Base-by-base conservation (phyloP, 2,797 vertebrate species). In the Scleropages formosus region DNA sequence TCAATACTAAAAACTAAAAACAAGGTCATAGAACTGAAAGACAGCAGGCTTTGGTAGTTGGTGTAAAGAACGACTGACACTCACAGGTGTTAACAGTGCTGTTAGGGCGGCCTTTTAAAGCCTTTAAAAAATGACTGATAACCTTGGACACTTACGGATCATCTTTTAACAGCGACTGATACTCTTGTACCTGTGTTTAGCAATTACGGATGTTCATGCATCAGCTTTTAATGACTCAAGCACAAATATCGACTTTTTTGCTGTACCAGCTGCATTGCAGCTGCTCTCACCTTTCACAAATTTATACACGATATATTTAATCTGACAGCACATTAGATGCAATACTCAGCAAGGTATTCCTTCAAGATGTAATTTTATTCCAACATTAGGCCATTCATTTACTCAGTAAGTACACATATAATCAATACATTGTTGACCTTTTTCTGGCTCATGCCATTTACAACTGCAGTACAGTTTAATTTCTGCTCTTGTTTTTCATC, bases 21-120 rank as follows among this genome's bases (percentile, higher is more conserved):
- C 61, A 75, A 66, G 74, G 51, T 74, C 74, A 75, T 49, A 76
- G 46, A 76, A 63, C 24, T 53, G 27, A 49, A 76, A 18, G 18
- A 31, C 53, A 51, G 31, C 63, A 66, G 47, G 44, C 9, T 61
- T 64, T 27, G 20, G 74, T 15, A 20, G 22, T 53, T 22, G 49
- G 44, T 22, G 20, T 31, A 20, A n/a, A 20, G 56, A 61, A 39
- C 6, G 31, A n/a, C n/a, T 39, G 39, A 39, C 6, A 39, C 2
- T 39, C 31, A 6, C 2, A 39, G 31, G 39, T 39, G n/a, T n/a
- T 39, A n/a, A n/a, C n/a, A 2, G 31, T 39, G 31, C 31, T 39
- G 2, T 39, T 39, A 39, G 39, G 2, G 6, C 39, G 31, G 31
- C 39, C 2, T 39, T n/a, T n/a, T n/a, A n/a, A n/a, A 31, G 6